These are phyloP conservation scores for Xenops minutus DNA, from an alignment of 2,797 vertebrate genomes.

Conservation along the genomic window DNA sequence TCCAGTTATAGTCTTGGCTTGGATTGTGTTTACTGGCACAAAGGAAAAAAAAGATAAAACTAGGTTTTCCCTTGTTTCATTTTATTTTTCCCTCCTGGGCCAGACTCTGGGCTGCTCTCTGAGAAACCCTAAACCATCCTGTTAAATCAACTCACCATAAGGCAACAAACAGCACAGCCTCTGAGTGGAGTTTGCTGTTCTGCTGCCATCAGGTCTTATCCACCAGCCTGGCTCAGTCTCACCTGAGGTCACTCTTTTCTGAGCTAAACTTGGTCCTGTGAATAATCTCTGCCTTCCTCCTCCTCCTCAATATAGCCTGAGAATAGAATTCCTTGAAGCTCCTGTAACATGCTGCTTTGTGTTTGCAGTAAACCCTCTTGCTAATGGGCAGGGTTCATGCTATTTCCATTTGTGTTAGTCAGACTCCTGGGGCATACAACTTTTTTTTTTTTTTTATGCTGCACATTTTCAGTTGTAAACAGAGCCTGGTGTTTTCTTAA, in stretches of 20 bases:
- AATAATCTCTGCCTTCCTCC: not conserved
- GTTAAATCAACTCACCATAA: constrained; percentile 7
- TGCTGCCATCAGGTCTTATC: not conserved
- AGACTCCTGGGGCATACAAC: not conserved
- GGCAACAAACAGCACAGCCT: not conserved
- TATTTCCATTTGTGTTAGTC: constrained; percentile 33
- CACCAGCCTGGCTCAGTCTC: constrained; percentile 3
- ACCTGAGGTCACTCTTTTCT: not conserved
- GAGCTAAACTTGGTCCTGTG: not conserved
- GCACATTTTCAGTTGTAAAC: constrained; percentile 50
- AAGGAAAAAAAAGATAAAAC: not conserved
- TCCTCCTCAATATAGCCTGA: not conserved
- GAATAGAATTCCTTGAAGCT: not conserved
- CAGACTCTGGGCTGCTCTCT: not conserved
- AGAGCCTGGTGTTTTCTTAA: constrained; percentile 63
- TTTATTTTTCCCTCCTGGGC: not conserved
- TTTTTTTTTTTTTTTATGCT: not conserved
- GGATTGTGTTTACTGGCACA: not conserved
- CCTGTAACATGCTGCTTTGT: not conserved
- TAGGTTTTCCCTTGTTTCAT: not conserved
- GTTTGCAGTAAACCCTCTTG: not conserved
- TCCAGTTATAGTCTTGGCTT: not conserved
- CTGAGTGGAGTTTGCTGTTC: not conserved
- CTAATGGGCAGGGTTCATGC: constrained; percentile 8
- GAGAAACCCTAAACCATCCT: not conserved